Base-by-base conservation (phyloP, 2,113 vertebrate genomes). In the Cichladusa arquata region DNA sequence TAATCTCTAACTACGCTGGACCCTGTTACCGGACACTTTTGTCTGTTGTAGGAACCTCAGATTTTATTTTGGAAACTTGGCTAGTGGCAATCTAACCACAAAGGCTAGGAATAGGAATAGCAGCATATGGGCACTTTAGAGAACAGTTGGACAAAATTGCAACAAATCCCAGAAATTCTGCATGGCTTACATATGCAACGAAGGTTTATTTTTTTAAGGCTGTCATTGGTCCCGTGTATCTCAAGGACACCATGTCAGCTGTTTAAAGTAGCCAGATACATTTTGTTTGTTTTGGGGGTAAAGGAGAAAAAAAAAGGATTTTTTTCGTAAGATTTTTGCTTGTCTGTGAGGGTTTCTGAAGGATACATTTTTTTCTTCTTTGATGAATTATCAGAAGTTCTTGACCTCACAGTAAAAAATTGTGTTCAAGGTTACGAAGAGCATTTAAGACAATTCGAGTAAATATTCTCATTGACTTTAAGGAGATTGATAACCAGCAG, bases 31-130 rank as follows among this genome's bases (percentile, higher is more conserved):
- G 36, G 80, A 79, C 19, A 6, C 23, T 90, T 95, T n/a, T 14
- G 42, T 85, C 54, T 95, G 83, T 80, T 95, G 81, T 83, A 93
- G 80, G 66, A 93, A 67, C 51, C 80, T 93, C 18, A 13, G 83
- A 57, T 91, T 96, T 94, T 93, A 89, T 95, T 92, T 91, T 93
- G 92, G 92, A 96, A 97, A 96, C 84, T 96, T 96, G 94, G 91
- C 94, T 50, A 51, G 60, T 58, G 26, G 47, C 42, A 83, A 15
- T 26, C 42, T 88, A 79, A 96, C 92, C 94, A 86, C 89, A 90
- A 77, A 71, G 51, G 34, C 84, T 81, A 92, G 86, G 86, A 77
- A 71, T 25, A 86, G 79, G 86, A 95, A 71, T 53, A 92, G 65
- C 45, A 79, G 58, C 36, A 47, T 60, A 51, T 62, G 67, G 77